These are phyloP conservation scores for Mus caroli DNA, from an alignment of 2,797 vertebrate species.

Conservation along the genomic window DNA sequence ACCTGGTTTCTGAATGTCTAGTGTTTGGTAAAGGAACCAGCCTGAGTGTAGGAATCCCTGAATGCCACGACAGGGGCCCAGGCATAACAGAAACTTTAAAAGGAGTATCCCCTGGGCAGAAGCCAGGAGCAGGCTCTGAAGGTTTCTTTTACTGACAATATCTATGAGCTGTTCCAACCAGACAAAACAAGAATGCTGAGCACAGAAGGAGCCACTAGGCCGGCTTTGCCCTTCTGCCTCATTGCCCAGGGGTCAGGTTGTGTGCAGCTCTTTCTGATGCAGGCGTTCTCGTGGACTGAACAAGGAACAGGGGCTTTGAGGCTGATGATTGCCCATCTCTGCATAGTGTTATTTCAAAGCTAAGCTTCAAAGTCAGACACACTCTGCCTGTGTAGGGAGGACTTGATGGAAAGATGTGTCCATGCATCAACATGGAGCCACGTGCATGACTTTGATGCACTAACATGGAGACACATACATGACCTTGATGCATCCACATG, in stretches of 20 bases:
- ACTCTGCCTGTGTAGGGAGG: not conserved
- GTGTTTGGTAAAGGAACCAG: not conserved
- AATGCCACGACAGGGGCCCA: not conserved
- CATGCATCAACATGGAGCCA: not conserved
- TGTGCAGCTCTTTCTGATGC: not conserved
- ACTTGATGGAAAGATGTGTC: not conserved
- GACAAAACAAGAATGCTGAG: not conserved
- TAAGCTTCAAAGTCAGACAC: conserved; percentile 2
- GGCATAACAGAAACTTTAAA: not conserved
- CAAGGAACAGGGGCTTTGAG: not conserved
- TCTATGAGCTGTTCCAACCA: not conserved
- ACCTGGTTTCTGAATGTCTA: not conserved
- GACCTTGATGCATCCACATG: not conserved
- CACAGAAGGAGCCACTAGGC: not conserved
- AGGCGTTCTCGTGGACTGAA: not conserved
- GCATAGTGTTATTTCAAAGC: not conserved
- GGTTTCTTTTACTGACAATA: not conserved
- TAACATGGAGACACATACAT: too few species aligned
- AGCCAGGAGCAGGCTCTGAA: not conserved
- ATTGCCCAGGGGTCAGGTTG: not conserved
- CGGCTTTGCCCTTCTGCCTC: not conserved
- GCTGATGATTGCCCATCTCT: not conserved
- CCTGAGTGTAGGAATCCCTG: not conserved
- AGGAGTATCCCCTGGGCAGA: not conserved
- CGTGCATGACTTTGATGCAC: not conserved